phyloP scores from a whole-genome alignment of 2,113 vertebrate genomes.

The Myotis davidii region DNA sequence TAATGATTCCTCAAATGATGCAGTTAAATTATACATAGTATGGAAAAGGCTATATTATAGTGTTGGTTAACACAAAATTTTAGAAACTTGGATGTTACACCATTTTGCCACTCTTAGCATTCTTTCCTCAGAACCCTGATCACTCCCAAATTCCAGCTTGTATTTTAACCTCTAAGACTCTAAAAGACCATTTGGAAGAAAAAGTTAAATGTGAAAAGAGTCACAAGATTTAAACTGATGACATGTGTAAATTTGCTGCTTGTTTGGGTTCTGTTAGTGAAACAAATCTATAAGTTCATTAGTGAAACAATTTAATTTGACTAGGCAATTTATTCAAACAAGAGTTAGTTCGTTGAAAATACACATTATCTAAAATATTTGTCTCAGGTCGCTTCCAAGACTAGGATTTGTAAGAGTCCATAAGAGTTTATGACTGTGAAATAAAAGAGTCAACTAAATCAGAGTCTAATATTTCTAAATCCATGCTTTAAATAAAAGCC shows the following conservation, averaged over 20 bases:
- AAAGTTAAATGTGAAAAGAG: neutral
- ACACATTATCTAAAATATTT: neutral
- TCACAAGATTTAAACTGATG: slow-evolving; percentile 2
- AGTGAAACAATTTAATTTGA: slow-evolving; percentile 35
- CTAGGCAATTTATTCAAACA: neutral
- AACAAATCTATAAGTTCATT: neutral
- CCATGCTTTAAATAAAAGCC: slow-evolving; percentile 35
- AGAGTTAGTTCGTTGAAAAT: neutral
- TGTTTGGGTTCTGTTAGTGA: neutral
- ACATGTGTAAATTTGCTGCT: neutral
- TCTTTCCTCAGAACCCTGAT: neutral
- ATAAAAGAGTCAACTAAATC: slow-evolving; percentile 58
- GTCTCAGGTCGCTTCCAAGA: neutral
- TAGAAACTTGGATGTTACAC: neutral
- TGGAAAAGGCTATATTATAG: neutral
- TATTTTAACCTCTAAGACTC: neutral
- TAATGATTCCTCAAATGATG: neutral
- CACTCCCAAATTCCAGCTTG: neutral
- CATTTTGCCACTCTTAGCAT: neutral
- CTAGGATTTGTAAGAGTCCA: slow-evolving; percentile 16
- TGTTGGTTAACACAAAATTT: neutral
- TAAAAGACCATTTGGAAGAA: neutral
- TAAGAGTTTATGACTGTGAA: slow-evolving; percentile 59
- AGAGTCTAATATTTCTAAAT: slow-evolving; percentile 52
- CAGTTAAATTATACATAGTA: neutral